Evolutionary conservation across 1,140 invertebrate species (phyloP).

Genomic region (Piezodorus guildinii): DNA sequence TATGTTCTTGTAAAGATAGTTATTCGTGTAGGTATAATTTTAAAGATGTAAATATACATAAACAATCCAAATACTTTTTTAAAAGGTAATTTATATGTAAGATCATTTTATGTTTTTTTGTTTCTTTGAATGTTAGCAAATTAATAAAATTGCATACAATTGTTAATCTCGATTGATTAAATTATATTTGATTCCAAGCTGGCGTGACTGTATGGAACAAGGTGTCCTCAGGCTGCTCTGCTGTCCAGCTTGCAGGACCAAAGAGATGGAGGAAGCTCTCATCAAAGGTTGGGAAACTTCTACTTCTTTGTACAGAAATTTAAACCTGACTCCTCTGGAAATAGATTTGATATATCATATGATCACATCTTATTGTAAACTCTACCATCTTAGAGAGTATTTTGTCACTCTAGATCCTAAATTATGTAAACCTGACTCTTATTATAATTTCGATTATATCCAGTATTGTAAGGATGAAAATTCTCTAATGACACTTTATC

Average conservation of each 20-base stretch:
- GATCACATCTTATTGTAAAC: not conserved
- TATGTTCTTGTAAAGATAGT: too few relatives aligned
- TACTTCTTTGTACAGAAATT: not conserved
- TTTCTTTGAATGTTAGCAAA: too few relatives aligned
- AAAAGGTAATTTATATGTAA: too few relatives aligned
- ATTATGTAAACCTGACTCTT: not conserved
- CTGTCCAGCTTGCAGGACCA: not conserved
- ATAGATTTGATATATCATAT: not conserved
- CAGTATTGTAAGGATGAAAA: not conserved
- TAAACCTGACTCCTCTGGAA: not conserved
- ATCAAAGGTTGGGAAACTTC: not conserved
- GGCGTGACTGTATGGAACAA: not conserved
- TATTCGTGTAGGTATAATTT: too few relatives aligned
- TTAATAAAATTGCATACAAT: too few relatives aligned
- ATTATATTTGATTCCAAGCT: not conserved
- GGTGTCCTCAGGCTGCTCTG: not conserved
- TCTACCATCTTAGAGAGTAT: not conserved
- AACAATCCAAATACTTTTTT: too few relatives aligned
- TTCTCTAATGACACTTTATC: not conserved
- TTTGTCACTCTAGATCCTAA: not conserved
- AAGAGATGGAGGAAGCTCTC: not conserved
- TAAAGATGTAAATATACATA: too few relatives aligned
- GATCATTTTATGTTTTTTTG: too few relatives aligned
- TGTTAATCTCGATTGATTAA: too few relatives aligned
- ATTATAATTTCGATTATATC: conserved; percentile 2